phyloP scores from a whole-genome alignment of 2,797 vertebrate species.

The Cetoscarus ocellatus region DNA sequence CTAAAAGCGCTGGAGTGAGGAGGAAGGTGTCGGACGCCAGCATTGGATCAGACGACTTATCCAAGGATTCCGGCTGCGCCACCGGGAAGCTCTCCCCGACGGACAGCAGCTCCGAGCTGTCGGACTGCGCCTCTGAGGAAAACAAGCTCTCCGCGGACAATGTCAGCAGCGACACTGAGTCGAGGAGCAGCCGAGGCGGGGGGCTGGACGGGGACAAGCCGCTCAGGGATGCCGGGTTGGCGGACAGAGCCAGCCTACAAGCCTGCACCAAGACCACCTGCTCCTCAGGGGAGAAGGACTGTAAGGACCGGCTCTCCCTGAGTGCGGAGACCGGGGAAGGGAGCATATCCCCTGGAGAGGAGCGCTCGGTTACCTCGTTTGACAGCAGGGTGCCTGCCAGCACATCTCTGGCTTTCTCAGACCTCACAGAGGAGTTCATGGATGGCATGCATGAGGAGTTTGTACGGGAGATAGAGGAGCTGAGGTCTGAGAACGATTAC shows the following conservation, averaged over 20 bases:
- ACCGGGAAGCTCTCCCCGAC: constrained; percentile 84
- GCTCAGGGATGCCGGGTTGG: constrained; percentile 56
- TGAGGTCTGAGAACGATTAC: constrained; percentile 97
- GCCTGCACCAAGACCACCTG: constrained; percentile 51
- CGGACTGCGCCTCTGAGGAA: constrained; percentile 87
- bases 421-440: constrained; percentile 96
- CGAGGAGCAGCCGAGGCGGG: constrained; percentile 81
- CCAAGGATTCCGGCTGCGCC: constrained; percentile 84
- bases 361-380: constrained; percentile 89
- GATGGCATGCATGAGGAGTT: constrained; percentile 92
- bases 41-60: constrained; percentile 80
- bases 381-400: constrained; percentile 94
- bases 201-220: constrained; percentile 69
- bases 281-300: constrained; percentile 68
- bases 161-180: constrained; percentile 89
- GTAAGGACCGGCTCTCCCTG: constrained; percentile 75
- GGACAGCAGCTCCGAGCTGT: constrained; percentile 92
- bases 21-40: constrained; percentile 84
- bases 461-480: constrained; percentile 93
- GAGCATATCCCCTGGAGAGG: constrained; percentile 85
- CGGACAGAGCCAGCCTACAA: constrained; percentile 55
- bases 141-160: constrained; percentile 90
- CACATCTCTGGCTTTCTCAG: constrained; percentile 95
- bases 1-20: constrained; percentile 69
- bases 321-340: constrained; percentile 77